Conservation (phyloP, 2,797 vertebrate genomes). For the Novumbra hubbsi region DNA sequence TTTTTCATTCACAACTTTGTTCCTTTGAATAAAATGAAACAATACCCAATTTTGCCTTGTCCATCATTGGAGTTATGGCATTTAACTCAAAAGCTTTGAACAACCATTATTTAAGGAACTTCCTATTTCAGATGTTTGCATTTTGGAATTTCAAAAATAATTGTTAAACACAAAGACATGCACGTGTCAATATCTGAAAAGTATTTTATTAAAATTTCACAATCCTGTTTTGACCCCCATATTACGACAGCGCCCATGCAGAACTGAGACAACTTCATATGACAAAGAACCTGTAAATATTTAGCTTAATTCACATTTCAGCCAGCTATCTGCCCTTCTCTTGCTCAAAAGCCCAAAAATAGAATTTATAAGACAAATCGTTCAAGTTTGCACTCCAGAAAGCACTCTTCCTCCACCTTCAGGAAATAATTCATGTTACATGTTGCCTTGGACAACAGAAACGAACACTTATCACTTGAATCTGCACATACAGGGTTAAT, state of each 20-base stretch:
- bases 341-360: slow-evolving; percentile 69
- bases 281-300: slow-evolving; percentile 67
- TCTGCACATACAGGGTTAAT: slow-evolving; percentile 25
- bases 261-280: slow-evolving; percentile 62
- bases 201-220: slow-evolving; percentile 84
- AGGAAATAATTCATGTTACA: slow-evolving; percentile 18
- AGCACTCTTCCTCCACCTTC: not conserved
- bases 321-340: slow-evolving; percentile 59
- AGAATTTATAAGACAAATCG: slow-evolving; percentile 71
- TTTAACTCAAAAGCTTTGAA: not conserved
- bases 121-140: not conserved
- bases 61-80: too few species aligned
- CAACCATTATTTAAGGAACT: not conserved
- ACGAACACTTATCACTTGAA: slow-evolving; percentile 47
- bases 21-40: slow-evolving; percentile 10
- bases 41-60: not conserved
- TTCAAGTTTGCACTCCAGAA: slow-evolving; percentile 31
- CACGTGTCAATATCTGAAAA: slow-evolving; percentile 71
- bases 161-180: slow-evolving; percentile 44
- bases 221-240: slow-evolving; percentile 72
- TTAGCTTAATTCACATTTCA: slow-evolving; percentile 67
- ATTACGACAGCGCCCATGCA: slow-evolving; percentile 74
- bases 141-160: slow-evolving; percentile 7
- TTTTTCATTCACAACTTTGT: slow-evolving; percentile 5
- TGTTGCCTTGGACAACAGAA: slow-evolving; percentile 35